Conservation (phyloP, 2,797 vertebrate species). For the Macropodus opercularis region DNA sequence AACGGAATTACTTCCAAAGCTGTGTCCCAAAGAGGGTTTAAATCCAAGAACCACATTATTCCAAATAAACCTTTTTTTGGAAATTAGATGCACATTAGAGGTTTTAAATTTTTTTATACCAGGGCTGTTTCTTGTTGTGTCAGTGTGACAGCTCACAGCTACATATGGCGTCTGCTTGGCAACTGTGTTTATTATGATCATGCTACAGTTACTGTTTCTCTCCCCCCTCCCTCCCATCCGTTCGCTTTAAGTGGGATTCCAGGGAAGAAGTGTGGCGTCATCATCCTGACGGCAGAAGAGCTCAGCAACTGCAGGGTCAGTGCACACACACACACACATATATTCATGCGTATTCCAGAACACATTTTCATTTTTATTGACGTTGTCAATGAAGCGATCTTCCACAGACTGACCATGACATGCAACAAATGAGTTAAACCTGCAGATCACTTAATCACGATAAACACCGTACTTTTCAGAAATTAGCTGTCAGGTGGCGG, state of each 20-base stretch:
- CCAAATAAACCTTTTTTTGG: slow-evolving; percentile 7
- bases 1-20: neutral
- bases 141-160: slow-evolving; percentile 21
- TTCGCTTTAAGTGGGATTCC: slow-evolving; percentile 79
- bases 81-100: neutral
- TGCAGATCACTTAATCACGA: slow-evolving; percentile 3
- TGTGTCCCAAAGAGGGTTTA: neutral
- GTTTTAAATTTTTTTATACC: neutral
- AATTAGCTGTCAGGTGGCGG: slow-evolving; percentile 33
- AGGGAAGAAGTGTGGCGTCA: slow-evolving; percentile 83
- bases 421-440: slow-evolving; percentile 12
- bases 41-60: neutral
- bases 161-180: slow-evolving; percentile 47
- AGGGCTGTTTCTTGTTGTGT: slow-evolving; percentile 26
- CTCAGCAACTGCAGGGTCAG: slow-evolving; percentile 96
- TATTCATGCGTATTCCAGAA: slow-evolving; percentile 1
- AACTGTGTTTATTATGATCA: slow-evolving; percentile 51
- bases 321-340: slow-evolving; percentile 36
- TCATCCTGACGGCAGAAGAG: slow-evolving; percentile 87
- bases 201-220: slow-evolving; percentile 25
- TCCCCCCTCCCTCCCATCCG: slow-evolving; percentile 9
- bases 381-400: slow-evolving; percentile 2
- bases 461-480: slow-evolving; percentile 8
- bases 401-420: slow-evolving; percentile 1
- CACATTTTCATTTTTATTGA: neutral